These are phyloP conservation scores for Anticlea derivata DNA, from an alignment of 2,888 invertebrate genomes.

Conservation along the genomic window DNA sequence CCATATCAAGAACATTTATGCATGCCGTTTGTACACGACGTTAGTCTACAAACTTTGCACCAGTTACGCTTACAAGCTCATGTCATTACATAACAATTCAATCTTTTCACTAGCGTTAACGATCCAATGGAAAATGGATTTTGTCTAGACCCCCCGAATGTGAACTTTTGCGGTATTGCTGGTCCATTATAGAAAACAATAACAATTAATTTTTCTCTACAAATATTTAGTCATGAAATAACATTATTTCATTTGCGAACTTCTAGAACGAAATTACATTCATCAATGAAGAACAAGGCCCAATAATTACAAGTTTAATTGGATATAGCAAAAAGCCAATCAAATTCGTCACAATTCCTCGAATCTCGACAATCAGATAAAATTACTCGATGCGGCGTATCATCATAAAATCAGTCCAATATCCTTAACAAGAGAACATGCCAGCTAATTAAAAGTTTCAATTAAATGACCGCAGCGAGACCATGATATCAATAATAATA, in stretches of 20 bases:
- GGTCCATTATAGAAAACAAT: slow-evolving; percentile 7
- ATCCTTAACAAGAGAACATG: slow-evolving; percentile 67
- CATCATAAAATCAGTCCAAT: slow-evolving; percentile 61
- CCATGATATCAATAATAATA: slow-evolving; percentile 17
- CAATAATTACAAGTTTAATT: slow-evolving; percentile 11
- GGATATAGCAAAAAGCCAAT: slow-evolving; percentile 24
- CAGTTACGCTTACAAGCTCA: too few species aligned
- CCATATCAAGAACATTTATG: too few species aligned
- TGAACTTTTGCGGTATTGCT: slow-evolving; percentile 25
- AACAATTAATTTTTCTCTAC: not conserved
- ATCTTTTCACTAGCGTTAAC: too few species aligned
- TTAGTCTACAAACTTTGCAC: too few species aligned
- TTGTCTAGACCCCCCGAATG: too few species aligned
- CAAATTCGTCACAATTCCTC: slow-evolving; percentile 21
- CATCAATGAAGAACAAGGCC: slow-evolving; percentile 6
- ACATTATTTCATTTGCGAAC: not conserved
- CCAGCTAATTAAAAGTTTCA: slow-evolving; percentile 70
- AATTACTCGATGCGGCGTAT: slow-evolving; percentile 45
- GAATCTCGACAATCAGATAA: slow-evolving; percentile 42
- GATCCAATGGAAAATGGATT: too few species aligned
- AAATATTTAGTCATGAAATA: not conserved
- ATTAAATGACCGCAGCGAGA: slow-evolving; percentile 57
- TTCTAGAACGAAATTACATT: not conserved
- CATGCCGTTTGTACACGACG: too few species aligned
- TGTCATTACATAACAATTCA: too few species aligned